phyloP scores from a whole-genome alignment of 2,113 vertebrate genomes.

The Donacobius atricapilla region DNA sequence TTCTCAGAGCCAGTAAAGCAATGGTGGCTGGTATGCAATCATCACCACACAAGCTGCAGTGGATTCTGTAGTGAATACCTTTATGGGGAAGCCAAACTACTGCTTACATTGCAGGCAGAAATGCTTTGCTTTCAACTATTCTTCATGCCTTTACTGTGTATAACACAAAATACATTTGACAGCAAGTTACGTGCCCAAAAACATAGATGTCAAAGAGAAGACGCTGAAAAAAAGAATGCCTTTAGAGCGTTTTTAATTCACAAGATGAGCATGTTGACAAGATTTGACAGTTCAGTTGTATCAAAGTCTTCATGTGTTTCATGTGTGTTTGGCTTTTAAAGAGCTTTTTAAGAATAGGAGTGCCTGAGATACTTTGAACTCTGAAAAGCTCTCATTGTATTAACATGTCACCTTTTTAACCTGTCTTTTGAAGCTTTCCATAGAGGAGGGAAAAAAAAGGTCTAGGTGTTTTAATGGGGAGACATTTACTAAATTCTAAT shows the following conservation, averaged over 20 bases:
- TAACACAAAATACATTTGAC: background rate
- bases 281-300: slow-evolving; percentile 16
- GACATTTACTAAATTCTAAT: background rate
- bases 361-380: background rate
- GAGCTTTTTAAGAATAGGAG: background rate
- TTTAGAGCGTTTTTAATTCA: background rate
- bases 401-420: background rate
- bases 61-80: background rate
- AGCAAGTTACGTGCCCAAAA: background rate
- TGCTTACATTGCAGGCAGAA: background rate
- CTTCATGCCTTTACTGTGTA: background rate
- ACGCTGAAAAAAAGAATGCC: background rate
- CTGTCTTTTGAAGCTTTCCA: background rate
- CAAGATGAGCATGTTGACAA: background rate
- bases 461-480: background rate
- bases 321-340: slow-evolving; percentile 20
- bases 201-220: background rate
- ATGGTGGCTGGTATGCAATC: background rate
- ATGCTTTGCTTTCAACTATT: background rate
- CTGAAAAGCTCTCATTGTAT: background rate
- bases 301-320: background rate
- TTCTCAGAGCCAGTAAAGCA: background rate
- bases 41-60: background rate
- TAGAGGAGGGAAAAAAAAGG: background rate
- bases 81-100: background rate